Evolutionary conservation across 2,888 invertebrate genomes (phyloP), one percentile per base, ranked within the genome.

Genomic region (Spatulosminthurus flaviceps): DNA sequence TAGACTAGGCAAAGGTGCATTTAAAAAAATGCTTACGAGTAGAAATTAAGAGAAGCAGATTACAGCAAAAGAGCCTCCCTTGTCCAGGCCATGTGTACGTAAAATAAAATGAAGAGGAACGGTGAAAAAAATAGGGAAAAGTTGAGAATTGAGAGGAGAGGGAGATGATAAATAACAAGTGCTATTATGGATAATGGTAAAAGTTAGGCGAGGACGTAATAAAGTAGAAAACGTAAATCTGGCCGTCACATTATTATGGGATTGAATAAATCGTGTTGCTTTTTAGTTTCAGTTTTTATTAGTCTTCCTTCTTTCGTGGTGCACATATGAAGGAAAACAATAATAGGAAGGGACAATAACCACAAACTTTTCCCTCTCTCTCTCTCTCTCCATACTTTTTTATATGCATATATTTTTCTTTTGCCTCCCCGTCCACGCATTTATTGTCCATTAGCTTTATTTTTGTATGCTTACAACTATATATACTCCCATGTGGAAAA

Each of bases 211-310:
- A 51, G 51, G 51, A 51, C 51, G 51, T 51, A 51, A 51, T 51
- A 51, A 51, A 51, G 67, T 28, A 22, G 67, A 26, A 67, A 67
- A 19, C n/a, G 29, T 67, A 67, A 67, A 29, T 67, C 67, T 67
- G 19, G 28, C 67, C 29, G 67, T 67, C 67, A 67, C 67, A 67
- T 67, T 67, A 51, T 51, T 51, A 67, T 29, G 67, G 29, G 24
- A 67, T 29, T 28, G 67, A 67, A 67, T 26, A 26, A 67, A 67
- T 26, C 29, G 67, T 67, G 29, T 19, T 67, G 67, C 28, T 28
- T 67, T 67, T 67, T 67, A 67, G 26, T 67, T 67, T 67, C 67
- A 67, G 26, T 67, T 67, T 67, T 67, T 67, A 67, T 67, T 67
- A 67, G 67, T 26, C 67, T 67, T 67, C 29, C 28, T 13, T 29